Evolutionary conservation across 1,140 invertebrate genomes (phyloP), one percentile per base, ranked within the genome.

Genomic region (Whitmania pigra): DNA sequence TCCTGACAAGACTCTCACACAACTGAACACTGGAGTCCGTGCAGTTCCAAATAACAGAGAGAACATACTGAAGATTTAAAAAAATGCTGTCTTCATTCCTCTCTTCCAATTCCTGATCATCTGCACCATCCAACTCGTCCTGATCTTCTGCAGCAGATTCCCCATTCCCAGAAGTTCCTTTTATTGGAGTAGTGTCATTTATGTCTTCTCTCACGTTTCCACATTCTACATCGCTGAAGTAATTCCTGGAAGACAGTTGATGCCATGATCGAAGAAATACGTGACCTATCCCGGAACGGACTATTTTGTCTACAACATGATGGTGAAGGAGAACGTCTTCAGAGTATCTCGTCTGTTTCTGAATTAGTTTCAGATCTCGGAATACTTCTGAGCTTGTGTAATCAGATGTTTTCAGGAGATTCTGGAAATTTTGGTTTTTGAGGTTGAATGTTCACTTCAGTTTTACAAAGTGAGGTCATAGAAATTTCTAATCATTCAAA

Each of bases 11-110:
- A 27, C 31, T 63, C 20, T 74, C 73, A 60, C 73, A 74, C 29
- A 74, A 53, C 13, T 55, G 43, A 27, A 54, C 63, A 25, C 69
- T 71, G 53, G 71, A 71, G 66, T 74, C 73, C 13, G 73, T 67
- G 49, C 73, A 74, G 55, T 74, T 74, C 73, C 73, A 74, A 27
- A 74, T 57, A 54, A 74, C 67, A 13, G 73, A 74, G 15, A 74
- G 60, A 68, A 74, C 54, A 11, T 57, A 68, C 43, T 74, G 73
- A 7, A 74, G 71, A 43, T 74, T 74, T 55, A 11, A 18, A 63
- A 63, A 63, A 63, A 17, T 63, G 11, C 29, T 63, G 57, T 25
- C 29, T 63, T 15, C 57, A 25, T 25, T 63, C 29, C 22, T 25
- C 29, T 22, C 67, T 72, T 25, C 67, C 67, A 43, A 69, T 22